phyloP scores from a whole-genome alignment of 2,888 invertebrate species.

The Acleris holmiana region DNA sequence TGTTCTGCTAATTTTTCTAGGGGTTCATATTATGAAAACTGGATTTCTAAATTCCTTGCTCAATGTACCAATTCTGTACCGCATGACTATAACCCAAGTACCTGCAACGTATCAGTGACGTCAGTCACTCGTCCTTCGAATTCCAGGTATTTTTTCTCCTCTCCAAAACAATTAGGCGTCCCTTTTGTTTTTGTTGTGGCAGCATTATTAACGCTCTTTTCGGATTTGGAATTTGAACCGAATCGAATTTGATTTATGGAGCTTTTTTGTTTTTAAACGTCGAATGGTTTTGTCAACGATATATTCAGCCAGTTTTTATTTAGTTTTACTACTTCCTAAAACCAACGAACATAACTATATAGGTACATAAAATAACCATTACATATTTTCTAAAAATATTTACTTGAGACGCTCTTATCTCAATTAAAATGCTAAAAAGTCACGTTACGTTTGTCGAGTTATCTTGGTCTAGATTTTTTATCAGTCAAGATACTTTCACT shows the following conservation, averaged over 20 bases:
- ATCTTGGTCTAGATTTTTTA: slow-evolving; percentile 37
- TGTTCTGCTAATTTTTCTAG: too few species aligned
- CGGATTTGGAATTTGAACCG: slow-evolving; percentile 36
- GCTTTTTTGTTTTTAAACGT: slow-evolving; percentile 18
- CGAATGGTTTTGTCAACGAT: not conserved
- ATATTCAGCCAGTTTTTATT: not conserved
- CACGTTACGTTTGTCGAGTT: slow-evolving; percentile 16
- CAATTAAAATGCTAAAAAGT: slow-evolving; percentile 21
- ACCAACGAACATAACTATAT: not conserved
- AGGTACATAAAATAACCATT: not conserved
- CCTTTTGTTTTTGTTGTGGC: slow-evolving; percentile 66
- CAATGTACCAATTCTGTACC: slow-evolving; percentile 3
- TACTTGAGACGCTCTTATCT: slow-evolving; percentile 24
- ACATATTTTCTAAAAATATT: slow-evolving; percentile 2
- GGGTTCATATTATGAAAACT: too few species aligned
- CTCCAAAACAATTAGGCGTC: slow-evolving; percentile 67
- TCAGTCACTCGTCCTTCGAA: slow-evolving; percentile 69
- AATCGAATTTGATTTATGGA: slow-evolving; percentile 29
- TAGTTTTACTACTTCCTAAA: not conserved
- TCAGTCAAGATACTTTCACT: slow-evolving; percentile 31
- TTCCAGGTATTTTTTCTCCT: slow-evolving; percentile 66
- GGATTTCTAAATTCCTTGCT: not conserved
- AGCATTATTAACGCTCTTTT: slow-evolving; percentile 38
- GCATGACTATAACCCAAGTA: slow-evolving; percentile 54
- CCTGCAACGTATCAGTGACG: slow-evolving; percentile 65